Base-by-base conservation (phyloP, 2,797 vertebrate species). In the Apogon hyalosoma region DNA sequence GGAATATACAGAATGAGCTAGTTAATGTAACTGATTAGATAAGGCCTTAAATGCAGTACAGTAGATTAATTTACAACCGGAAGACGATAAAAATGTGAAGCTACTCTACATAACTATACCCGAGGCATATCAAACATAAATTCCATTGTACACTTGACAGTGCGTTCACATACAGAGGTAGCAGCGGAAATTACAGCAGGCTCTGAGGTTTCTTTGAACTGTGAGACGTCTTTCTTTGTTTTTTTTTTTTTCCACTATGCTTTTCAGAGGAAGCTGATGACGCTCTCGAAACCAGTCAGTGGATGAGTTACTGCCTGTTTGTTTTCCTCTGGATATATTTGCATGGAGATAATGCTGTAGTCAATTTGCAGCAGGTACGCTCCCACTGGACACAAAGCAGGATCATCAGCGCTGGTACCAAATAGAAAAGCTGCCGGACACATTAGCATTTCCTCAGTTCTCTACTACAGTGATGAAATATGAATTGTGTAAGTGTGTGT, bases 381-480 rank as follows among this genome's bases (percentile, higher is more conserved):
- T 71, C 80, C 77, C 84, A 45, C 18, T 48, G 73, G 76, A 83
- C 68, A 46, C 31, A n/a, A 21, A 69, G 62, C 55, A 21, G 70
- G 69, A 76, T 87, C 69, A 62, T 64, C 77, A 71, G 48, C 45
- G 24, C 59, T 43, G 57, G 19, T 73, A 67, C 54, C 47, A 57
- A 76, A 75, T 54, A 74, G 50, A 55, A 83, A 75, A 53, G 63
- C 82, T 87, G 75, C 71, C 4, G 74, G 86, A 85, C 73, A 77
- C 67, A 88, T 90, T 88, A 84, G 83, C 86, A 90, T 88, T 83
- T 84, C 69, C 68, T 75, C 69, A 79, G 45, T 77, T 69, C 48
- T 77, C 63, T 45, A 14, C 52, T 49, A 56, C 50, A 5, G 47
- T 75, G 78, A 88, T 80, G 74, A 87, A 87, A 88, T 86, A 76